phyloP scores from a whole-genome alignment of 2,797 vertebrate species.

The Mus caroli region DNA sequence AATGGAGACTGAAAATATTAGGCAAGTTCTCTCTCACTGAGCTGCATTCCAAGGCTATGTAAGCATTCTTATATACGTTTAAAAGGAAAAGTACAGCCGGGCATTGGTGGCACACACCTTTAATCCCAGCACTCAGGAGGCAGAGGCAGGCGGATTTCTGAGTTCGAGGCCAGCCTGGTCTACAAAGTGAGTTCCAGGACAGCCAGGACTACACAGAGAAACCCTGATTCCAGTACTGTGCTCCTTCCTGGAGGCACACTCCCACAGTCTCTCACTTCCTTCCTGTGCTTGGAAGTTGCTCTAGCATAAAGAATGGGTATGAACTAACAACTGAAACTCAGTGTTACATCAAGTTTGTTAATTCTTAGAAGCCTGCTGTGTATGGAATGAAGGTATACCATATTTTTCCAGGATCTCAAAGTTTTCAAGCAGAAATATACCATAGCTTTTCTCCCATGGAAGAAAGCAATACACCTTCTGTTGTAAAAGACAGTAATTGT shows the following conservation, averaged over 20 bases:
- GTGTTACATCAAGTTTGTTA: not conserved
- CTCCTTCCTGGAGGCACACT: not conserved
- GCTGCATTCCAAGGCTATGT: not conserved
- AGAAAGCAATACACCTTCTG: not conserved
- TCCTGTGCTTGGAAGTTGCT: not conserved
- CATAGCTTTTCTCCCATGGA: not conserved
- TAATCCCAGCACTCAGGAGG: no score
- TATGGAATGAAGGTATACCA: not conserved
- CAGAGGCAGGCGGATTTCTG: no score
- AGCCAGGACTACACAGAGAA: no score
- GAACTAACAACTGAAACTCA: not conserved
- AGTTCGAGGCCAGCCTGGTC: no score
- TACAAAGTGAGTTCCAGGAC: no score
- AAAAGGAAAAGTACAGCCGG: no score
- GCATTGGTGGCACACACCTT: no score
- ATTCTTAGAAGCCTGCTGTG: not conserved
- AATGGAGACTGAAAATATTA: not conserved
- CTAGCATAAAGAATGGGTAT: not conserved
- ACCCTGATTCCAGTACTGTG: not conserved
- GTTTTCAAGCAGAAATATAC: not conserved
- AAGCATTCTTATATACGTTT: not conserved
- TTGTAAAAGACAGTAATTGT: not conserved
- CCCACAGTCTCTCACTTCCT: not conserved
- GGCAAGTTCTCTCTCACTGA: not conserved
- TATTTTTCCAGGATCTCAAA: not conserved